Conservation (phyloP, 1,140 invertebrate species). For the Drosophila erecta region DNA sequence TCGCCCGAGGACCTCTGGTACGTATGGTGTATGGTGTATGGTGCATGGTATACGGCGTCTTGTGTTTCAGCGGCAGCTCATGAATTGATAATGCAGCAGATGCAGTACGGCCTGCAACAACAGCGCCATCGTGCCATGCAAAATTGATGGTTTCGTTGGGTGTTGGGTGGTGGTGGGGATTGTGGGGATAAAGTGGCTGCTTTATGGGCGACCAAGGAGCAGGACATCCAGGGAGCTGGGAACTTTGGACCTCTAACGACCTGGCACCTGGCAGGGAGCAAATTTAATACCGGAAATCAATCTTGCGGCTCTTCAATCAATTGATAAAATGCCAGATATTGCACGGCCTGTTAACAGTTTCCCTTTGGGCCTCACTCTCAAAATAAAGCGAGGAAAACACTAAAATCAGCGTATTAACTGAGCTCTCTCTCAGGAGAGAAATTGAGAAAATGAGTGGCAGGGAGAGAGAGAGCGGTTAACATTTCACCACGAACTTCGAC, state of each 20-base stretch:
- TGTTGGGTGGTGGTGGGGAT: slow-evolving; percentile 23
- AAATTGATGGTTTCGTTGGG: slow-evolving; percentile 61
- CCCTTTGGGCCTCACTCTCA: not conserved
- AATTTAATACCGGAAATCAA: slow-evolving; percentile 18
- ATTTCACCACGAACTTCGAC: slow-evolving; percentile 29
- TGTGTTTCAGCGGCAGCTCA: slow-evolving; percentile 50
- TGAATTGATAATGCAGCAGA: slow-evolving; percentile 79
- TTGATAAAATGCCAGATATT: slow-evolving; percentile 17
- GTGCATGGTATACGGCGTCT: slow-evolving; percentile 15
- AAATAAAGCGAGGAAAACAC: slow-evolving; percentile 1
- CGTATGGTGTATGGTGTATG: not conserved
- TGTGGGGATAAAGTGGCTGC: slow-evolving; percentile 39
- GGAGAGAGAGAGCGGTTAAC: slow-evolving; percentile 8
- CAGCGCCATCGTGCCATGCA: slow-evolving; percentile 55
- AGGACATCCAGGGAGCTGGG: not conserved
- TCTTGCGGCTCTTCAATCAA: slow-evolving; percentile 16
- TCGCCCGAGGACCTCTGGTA: not conserved
- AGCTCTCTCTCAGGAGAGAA: not conserved
- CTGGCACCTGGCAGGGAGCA: not conserved
- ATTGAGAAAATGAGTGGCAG: no score
- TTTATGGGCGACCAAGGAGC: slow-evolving; percentile 28
- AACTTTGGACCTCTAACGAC: no score
- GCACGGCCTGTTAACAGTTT: not conserved
- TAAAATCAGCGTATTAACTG: slow-evolving; percentile 26
- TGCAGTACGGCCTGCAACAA: slow-evolving; percentile 61